A percentile compares a stretch with the other conserved stretches of the same genome.
Evolutionary conservation across 2,888 invertebrate genomes (phyloP).

Genomic region (Nycteola revayana): DNA sequence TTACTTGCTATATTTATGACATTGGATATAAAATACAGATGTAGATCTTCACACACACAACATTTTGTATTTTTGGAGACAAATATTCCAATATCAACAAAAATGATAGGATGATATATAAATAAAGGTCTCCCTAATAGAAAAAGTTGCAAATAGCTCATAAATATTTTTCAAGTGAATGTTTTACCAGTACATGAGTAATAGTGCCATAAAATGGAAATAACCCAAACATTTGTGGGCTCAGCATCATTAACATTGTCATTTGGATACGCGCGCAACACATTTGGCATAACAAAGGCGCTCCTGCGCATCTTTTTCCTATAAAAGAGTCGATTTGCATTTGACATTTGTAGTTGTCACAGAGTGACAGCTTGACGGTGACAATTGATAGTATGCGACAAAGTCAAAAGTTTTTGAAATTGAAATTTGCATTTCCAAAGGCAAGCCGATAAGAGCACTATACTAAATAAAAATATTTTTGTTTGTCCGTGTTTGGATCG

Average conservation of each 20-base stretch:
- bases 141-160: no score
- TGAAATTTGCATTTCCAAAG: no score
- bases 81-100: no score
- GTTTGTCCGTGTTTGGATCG: no score
- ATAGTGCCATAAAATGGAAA: conserved; percentile 23
- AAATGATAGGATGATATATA: no score
- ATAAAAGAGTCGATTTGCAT: conserved; percentile 54
- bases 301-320: conserved; percentile 46
- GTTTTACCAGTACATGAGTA: conserved; percentile 25
- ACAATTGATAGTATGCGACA: conserved; percentile 29
- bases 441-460: no score
- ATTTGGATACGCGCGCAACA: conserved; percentile 30
- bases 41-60: no score
- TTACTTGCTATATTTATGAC: no score
- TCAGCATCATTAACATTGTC: conserved; percentile 39
- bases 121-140: no score
- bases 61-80: no score
- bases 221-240: conserved; percentile 40
- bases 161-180: conserved; percentile 8
- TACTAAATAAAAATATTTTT: no score
- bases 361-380: conserved; percentile 30
- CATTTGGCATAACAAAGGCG: conserved; percentile 55
- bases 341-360: conserved; percentile 44
- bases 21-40: no score
- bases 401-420: conserved; percentile 26